Evolutionary conservation across 2,888 invertebrate genomes (phyloP).

Genomic region (Cheilosia urbana): DNA sequence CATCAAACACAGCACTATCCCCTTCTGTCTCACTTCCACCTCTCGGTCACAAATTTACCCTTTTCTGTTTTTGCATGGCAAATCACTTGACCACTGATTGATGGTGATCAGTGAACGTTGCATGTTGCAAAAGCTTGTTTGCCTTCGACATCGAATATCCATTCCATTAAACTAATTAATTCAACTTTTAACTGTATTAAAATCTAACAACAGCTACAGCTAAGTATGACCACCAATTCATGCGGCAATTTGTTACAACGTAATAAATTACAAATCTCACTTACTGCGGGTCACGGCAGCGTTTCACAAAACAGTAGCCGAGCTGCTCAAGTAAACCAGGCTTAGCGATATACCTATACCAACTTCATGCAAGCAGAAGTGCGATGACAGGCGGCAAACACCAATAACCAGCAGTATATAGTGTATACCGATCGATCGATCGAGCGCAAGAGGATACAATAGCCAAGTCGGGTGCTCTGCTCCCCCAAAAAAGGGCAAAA

Average conservation of each 20-base stretch:
- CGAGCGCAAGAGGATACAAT: slow-evolving; percentile 52
- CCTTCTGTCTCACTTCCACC: not conserved
- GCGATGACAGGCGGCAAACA: slow-evolving; percentile 23
- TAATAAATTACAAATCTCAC: slow-evolving; percentile 72
- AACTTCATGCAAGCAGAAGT: slow-evolving; percentile 10
- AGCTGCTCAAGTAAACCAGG: slow-evolving; percentile 6
- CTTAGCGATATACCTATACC: slow-evolving; percentile 11
- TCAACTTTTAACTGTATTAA: slow-evolving; percentile 42
- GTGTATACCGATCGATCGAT: too few species aligned
- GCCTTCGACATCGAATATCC: slow-evolving; percentile 72
- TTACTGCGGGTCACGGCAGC: slow-evolving; percentile 57
- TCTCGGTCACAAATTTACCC: not conserved
- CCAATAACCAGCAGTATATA: slow-evolving; percentile 1
- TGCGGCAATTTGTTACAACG: slow-evolving; percentile 68
- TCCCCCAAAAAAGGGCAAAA: slow-evolving; percentile 72
- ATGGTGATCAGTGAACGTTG: slow-evolving; percentile 32
- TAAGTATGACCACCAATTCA: slow-evolving; percentile 30
- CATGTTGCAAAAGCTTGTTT: slow-evolving; percentile 66
- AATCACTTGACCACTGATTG: slow-evolving; percentile 37
- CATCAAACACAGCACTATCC: not conserved
- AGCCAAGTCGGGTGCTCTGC: slow-evolving; percentile 22
- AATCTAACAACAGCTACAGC: slow-evolving; percentile 18
- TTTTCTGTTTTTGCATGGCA: slow-evolving; percentile 32
- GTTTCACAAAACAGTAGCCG: slow-evolving; percentile 43
- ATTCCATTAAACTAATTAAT: slow-evolving; percentile 72